A percentile compares a stretch with the other conserved stretches of the same genome.
These are phyloP conservation scores for Cheilosia pagana DNA, from an alignment of 2,888 invertebrate genomes.

Conservation along the genomic window DNA sequence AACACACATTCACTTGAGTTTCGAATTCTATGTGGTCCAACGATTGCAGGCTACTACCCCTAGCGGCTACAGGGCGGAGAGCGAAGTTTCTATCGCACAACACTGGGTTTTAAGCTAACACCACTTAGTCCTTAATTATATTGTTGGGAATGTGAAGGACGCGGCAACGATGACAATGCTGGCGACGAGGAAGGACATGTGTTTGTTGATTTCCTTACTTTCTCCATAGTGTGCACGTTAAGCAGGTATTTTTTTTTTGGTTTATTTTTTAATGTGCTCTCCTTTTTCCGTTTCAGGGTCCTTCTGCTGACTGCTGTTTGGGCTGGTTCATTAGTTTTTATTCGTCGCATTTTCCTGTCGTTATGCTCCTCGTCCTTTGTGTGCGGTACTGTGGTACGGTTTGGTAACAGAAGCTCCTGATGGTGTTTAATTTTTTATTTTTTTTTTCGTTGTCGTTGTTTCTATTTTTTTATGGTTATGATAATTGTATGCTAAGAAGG, in stretches of 20 bases:
- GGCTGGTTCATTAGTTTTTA: conserved; percentile 72
- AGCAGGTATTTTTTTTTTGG: conserved; percentile 22
- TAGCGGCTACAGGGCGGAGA: conserved; percentile 33
- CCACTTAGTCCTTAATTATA: conserved; percentile 75
- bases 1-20: conserved; percentile 47
- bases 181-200: conserved; percentile 57
- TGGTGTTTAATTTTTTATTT: neutral
- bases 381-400: conserved; percentile 13
- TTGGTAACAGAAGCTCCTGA: conserved; percentile 35
- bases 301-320: conserved; percentile 50
- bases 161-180: conserved; percentile 25
- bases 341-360: conserved; percentile 69
- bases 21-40: conserved; percentile 70
- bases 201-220: conserved; percentile 64
- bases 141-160: conserved; percentile 71
- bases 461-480: conserved; percentile 63
- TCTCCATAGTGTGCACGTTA: conserved; percentile 41
- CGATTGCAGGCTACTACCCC: conserved; percentile 20
- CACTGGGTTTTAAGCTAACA: conserved; percentile 71
- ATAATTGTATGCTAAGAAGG: conserved; percentile 68
- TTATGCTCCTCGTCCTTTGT: conserved; percentile 32
- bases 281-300: conserved; percentile 31
- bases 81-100: conserved; percentile 37
- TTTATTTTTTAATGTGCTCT: conserved; percentile 17
- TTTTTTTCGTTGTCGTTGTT: conserved; percentile 8